phyloP scores from a whole-genome alignment of 2,113 vertebrate genomes.

The Brevimyrus niger region DNA sequence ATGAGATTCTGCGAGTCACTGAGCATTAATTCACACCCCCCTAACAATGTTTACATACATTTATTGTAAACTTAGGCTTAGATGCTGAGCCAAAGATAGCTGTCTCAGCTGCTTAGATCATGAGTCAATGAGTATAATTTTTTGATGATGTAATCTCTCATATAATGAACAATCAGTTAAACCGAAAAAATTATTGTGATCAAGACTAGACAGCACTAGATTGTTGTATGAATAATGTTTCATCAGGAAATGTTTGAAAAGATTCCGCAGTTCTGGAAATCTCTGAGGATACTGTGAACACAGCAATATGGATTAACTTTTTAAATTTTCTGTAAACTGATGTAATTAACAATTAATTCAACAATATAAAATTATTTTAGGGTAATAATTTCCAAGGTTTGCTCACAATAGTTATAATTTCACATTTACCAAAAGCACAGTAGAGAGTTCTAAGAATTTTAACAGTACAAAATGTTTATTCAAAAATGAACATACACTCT shows the following conservation, averaged over 20 bases:
- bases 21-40: neutral
- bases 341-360: neutral
- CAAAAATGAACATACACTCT: neutral
- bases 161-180: neutral
- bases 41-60: neutral
- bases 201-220: neutral
- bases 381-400: neutral
- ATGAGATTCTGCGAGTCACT: neutral
- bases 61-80: neutral
- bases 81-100: neutral
- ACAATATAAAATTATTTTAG: neutral
- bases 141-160: neutral
- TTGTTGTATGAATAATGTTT: neutral
- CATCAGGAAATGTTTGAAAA: neutral
- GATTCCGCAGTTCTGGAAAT: neutral
- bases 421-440: neutral
- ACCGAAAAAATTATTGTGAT: neutral
- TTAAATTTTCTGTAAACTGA: neutral
- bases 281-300: neutral
- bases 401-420: neutral
- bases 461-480: neutral
- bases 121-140: neutral
- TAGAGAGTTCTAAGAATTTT: neutral
- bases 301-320: neutral
- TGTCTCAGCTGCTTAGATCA: neutral